Percentiles rank a stretch among this genome's conserved stretches.
Evolutionary conservation across 2,113 vertebrate species (phyloP).

Genomic region (Oryzias woworae): DNA sequence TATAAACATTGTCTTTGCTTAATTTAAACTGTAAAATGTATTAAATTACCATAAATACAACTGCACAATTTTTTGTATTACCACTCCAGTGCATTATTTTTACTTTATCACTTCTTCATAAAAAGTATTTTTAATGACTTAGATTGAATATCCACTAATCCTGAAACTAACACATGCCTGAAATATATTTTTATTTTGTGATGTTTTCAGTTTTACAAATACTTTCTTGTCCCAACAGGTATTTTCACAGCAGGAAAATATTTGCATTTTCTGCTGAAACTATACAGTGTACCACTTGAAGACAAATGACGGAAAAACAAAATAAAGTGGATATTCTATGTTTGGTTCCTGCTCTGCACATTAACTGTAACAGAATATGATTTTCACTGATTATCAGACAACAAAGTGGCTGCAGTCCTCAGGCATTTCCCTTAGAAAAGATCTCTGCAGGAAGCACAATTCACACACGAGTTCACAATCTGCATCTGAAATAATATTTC

Average conservation of each 20-base stretch:
- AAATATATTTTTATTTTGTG: background rate
- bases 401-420: conserved; percentile 32
- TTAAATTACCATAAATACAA: conserved; percentile 31
- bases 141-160: conserved; percentile 9
- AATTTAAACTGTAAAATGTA: conserved; percentile 5
- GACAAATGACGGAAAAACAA: conserved; percentile 47
- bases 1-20: background rate
- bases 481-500: conserved; percentile 45
- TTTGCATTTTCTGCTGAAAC: conserved; percentile 23
- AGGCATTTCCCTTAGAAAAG: conserved; percentile 38
- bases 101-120: conserved; percentile 14
- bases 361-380: conserved; percentile 47
- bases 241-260: conserved; percentile 8
- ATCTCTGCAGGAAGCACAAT: conserved; percentile 10
- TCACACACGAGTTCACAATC: conserved; percentile 16
- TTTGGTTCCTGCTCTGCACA: conserved; percentile 37
- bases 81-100: conserved; percentile 5
- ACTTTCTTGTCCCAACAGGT: conserved; percentile 14
- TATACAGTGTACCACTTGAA: background rate
- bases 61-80: conserved; percentile 28
- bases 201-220: background rate
- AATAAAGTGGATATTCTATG: conserved; percentile 29
- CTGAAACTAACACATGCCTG: conserved; percentile 28
- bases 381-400: conserved; percentile 38
- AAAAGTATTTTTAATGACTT: conserved; percentile 19